A percentile compares a stretch with the other conserved stretches of the same genome.
phyloP scores from a whole-genome alignment of 1,140 invertebrate genomes.

The Drosophila nebulosa region DNA sequence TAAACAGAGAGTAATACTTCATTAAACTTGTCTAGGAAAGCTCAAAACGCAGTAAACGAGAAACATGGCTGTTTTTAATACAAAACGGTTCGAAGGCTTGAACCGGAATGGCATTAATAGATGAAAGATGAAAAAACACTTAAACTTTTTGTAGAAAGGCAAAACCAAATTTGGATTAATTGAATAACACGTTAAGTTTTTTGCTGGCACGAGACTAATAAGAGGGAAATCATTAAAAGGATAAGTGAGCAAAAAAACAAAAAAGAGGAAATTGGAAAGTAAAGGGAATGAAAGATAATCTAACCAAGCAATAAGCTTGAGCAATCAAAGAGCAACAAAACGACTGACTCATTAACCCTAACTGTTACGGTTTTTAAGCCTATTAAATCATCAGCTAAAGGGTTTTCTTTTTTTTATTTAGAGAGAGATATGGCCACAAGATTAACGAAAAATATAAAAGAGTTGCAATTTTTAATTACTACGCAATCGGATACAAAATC shows the following conservation, averaged over 20 bases:
- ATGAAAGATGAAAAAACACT: neutral
- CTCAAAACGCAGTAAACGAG: too few species aligned
- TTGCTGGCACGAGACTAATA: neutral
- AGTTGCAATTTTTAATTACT: constrained; percentile 68
- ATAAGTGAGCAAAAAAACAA: neutral
- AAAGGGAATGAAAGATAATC: neutral
- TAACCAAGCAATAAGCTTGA: neutral
- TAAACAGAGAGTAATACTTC: too few species aligned
- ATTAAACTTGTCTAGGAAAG: too few species aligned
- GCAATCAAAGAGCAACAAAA: constrained; percentile 36
- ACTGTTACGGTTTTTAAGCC: constrained; percentile 62
- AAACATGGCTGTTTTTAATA: too few species aligned
- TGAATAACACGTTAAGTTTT: neutral
- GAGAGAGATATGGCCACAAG: constrained; percentile 8
- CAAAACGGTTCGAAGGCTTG: too few species aligned
- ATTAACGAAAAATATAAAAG: constrained; percentile 14
- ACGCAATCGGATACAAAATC: constrained; percentile 56
- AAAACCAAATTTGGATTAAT: neutral
- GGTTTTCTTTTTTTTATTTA: neutral
- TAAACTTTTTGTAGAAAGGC: neutral
- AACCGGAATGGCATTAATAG: neutral
- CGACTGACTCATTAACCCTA: constrained; percentile 28
- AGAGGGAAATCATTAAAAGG: neutral
- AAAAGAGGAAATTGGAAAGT: neutral
- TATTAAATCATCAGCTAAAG: constrained; percentile 37